A percentile compares a stretch with the other conserved stretches of the same genome.
These are phyloP conservation scores for Germaria angustata DNA, from an alignment of 2,888 invertebrate species.

Conservation along the genomic window DNA sequence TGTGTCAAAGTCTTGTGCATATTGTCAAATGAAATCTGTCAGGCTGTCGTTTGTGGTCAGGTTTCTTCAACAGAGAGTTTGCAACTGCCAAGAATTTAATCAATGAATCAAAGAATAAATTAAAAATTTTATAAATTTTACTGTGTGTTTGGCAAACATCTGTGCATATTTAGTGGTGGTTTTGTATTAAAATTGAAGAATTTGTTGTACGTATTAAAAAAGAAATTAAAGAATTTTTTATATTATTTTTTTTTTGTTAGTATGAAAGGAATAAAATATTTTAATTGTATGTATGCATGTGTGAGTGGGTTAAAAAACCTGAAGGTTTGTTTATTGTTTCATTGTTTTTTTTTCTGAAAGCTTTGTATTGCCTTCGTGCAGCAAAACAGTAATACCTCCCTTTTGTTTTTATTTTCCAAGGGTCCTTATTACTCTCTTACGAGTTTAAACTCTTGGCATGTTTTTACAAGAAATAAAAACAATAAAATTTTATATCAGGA, in stretches of 20 bases:
- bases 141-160: conserved; percentile 8
- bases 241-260: not conserved
- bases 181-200: not conserved
- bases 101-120: conserved; percentile 17
- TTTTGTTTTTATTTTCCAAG: conserved; percentile 13
- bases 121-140: conserved; percentile 3
- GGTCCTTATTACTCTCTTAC: conserved; percentile 21
- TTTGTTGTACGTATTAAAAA: not conserved
- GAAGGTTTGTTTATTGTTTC: not conserved
- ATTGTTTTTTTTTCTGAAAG: not conserved
- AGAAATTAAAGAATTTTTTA: not conserved
- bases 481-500: conserved; percentile 46
- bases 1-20: conserved; percentile 20
- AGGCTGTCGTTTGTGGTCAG: conserved; percentile 21
- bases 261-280: not conserved
- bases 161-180: conserved; percentile 17
- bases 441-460: conserved; percentile 14
- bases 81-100: not conserved
- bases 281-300: not conserved
- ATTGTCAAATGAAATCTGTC: conserved; percentile 27
- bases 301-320: not conserved
- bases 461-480: conserved; percentile 45
- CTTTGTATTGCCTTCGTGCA: not conserved
- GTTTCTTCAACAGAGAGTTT: not conserved
- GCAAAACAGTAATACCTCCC: not conserved